Evolutionary conservation across 2,113 vertebrate species (phyloP).

Genomic region (Oostethus manadensis): DNA sequence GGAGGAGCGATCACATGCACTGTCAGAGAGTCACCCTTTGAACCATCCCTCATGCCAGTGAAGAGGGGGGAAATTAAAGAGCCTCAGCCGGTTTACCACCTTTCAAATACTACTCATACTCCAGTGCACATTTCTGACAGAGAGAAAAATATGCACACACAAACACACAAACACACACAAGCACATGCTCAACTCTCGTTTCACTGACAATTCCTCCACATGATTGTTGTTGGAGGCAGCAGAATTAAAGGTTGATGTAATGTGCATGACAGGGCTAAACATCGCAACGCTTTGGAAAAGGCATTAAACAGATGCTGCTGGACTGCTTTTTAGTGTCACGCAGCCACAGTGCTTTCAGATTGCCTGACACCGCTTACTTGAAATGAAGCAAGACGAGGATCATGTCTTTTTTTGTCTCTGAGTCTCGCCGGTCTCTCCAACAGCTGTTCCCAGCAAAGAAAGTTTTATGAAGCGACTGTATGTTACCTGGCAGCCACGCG

Average conservation of each 20-base stretch:
- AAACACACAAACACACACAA: constrained; percentile 12
- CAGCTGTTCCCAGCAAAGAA: constrained; percentile 1
- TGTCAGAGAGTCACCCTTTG: constrained; percentile 76
- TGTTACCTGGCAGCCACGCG: not conserved
- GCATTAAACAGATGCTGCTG: constrained; percentile 6
- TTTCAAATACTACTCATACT: constrained; percentile 67
- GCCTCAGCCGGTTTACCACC: constrained; percentile 68
- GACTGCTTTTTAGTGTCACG: constrained; percentile 7
- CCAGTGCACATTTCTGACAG: constrained; percentile 53
- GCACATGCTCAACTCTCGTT: constrained; percentile 23
- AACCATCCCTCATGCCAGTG: constrained; percentile 66
- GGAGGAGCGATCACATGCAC: constrained; percentile 71
- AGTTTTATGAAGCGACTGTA: constrained; percentile 1
- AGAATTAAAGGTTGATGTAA: constrained; percentile 53
- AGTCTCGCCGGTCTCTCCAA: not conserved
- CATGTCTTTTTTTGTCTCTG: not conserved
- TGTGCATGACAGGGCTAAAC: constrained; percentile 31
- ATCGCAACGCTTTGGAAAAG: constrained; percentile 17
- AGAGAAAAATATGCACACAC: constrained; percentile 39
- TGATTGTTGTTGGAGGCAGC: constrained; percentile 42
- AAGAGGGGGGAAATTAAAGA: constrained; percentile 68
- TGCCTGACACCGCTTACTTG: constrained; percentile 6
- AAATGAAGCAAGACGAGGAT: not conserved
- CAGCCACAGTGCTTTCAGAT: constrained; percentile 1
- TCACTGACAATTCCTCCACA: constrained; percentile 46